These are phyloP conservation scores for Heterotilapia buettikoferi DNA, from an alignment of 2,113 vertebrate genomes.

Conservation along the genomic window DNA sequence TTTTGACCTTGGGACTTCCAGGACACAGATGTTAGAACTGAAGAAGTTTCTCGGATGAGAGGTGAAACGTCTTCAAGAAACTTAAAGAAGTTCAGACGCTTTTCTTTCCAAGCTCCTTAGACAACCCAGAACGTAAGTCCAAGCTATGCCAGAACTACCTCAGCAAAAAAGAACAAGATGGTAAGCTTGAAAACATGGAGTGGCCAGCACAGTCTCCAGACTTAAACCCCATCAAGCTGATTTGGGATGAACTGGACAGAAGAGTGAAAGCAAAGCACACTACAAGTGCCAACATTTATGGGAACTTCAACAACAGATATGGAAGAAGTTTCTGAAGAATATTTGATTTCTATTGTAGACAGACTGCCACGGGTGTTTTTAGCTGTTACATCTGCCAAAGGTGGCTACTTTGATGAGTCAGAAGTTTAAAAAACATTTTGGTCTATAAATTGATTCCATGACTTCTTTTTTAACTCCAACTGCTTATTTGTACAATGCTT, in stretches of 20 bases:
- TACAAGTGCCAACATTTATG: neutral
- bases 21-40: neutral
- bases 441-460: neutral
- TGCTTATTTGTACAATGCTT: neutral
- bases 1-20: neutral
- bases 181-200: neutral
- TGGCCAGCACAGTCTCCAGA: neutral
- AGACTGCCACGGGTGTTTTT: neutral
- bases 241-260: neutral
- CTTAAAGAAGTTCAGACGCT: neutral
- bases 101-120: neutral
- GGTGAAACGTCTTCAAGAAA: neutral
- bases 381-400: neutral
- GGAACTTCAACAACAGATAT: neutral
- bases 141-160: neutral
- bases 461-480: neutral
- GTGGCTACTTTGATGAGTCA: neutral
- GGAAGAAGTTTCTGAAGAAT: neutral
- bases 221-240: neutral
- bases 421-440: neutral
- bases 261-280: neutral
- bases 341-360: neutral
- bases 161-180: neutral
- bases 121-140: neutral
- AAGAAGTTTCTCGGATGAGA: neutral